Conservation (phyloP, 2,888 invertebrate species). For the Gnatocerus cornutus region DNA sequence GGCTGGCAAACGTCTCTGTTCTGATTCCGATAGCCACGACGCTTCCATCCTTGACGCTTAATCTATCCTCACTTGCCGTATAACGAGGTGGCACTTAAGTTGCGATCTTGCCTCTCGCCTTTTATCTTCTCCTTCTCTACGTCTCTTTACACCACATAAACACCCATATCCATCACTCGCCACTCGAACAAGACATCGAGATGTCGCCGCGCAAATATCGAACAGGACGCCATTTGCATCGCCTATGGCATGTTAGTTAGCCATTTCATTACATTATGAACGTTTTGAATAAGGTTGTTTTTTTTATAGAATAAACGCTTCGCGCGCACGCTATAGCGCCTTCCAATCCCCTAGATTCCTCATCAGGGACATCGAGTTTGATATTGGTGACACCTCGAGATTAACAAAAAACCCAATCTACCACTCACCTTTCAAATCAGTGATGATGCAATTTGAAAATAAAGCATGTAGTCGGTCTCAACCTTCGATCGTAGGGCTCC, state of each 20-base stretch:
- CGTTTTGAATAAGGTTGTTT: conserved; percentile 59
- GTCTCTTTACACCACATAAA: conserved; percentile 35
- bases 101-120: conserved; percentile 39
- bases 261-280: conserved; percentile 64
- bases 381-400: conserved; percentile 17
- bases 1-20: conserved; percentile 28
- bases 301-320: conserved; percentile 46
- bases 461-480: background rate
- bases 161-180: conserved; percentile 39
- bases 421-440: background rate
- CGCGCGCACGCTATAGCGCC: conserved; percentile 47
- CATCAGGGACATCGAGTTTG: conserved; percentile 14
- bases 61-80: conserved; percentile 40
- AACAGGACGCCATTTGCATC: conserved; percentile 50
- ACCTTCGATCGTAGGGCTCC: too few species aligned
- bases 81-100: conserved; percentile 38
- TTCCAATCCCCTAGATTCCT: conserved; percentile 43
- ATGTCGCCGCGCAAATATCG: conserved; percentile 48
- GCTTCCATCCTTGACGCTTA: conserved; percentile 35
- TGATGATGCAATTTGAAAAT: background rate
- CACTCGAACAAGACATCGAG: conserved; percentile 31
- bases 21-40: conserved; percentile 26
- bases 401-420: conserved; percentile 15
- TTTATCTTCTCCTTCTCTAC: conserved; percentile 29
- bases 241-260: conserved; percentile 60